Evolutionary conservation across 2,888 invertebrate genomes (phyloP).

Genomic region (Catocala nupta): DNA sequence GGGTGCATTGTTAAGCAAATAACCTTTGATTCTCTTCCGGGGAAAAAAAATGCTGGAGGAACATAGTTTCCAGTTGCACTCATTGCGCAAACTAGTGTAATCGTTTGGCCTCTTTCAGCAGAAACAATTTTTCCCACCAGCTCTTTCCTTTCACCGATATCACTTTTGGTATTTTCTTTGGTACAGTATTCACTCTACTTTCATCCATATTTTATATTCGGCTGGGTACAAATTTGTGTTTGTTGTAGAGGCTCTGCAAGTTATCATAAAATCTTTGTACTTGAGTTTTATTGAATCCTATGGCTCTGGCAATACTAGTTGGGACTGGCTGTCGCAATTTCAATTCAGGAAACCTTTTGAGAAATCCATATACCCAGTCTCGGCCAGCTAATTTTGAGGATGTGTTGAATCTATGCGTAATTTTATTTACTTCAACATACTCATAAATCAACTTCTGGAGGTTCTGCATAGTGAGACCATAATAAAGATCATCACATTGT

Average conservation of each 20-base stretch:
- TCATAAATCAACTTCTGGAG: constrained; percentile 35
- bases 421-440: constrained; percentile 13
- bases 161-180: not conserved
- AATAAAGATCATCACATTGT: constrained; percentile 16
- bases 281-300: constrained; percentile 54
- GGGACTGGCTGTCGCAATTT: constrained; percentile 29
- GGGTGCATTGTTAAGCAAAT: constrained; percentile 50
- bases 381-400: too few relatives aligned
- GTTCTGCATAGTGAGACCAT: constrained; percentile 30
- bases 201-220: not conserved
- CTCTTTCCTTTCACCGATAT: too few relatives aligned
- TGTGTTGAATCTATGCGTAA: not conserved
- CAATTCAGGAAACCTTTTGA: too few relatives aligned
- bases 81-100: too few relatives aligned
- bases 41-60: constrained; percentile 56
- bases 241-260: not conserved
- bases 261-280: constrained; percentile 27
- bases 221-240: not conserved
- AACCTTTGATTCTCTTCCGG: constrained; percentile 34
- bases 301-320: constrained; percentile 45
- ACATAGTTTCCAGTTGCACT: constrained; percentile 32
- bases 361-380: too few relatives aligned
- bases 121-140: too few relatives aligned
- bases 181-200: constrained; percentile 14
- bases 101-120: too few relatives aligned